Conservation (phyloP, 2,888 invertebrate species). For the Phania funesta region DNA sequence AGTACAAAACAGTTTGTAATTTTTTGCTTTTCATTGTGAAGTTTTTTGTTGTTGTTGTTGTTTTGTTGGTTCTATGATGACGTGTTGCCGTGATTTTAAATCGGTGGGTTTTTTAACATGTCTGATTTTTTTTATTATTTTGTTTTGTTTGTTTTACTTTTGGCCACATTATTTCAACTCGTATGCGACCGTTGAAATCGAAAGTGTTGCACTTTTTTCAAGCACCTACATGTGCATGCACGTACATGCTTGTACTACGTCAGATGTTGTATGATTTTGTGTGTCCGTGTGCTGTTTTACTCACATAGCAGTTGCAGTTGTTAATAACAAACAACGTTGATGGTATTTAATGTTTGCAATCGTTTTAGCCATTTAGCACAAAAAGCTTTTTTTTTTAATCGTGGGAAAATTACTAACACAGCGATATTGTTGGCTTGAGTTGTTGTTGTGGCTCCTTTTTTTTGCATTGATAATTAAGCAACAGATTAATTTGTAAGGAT, state of each 20-base stretch:
- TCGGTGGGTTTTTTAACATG: slow-evolving; percentile 49
- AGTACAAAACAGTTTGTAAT: slow-evolving; percentile 16
- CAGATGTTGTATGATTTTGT: neutral
- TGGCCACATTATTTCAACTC: slow-evolving; percentile 45
- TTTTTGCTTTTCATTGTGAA: neutral
- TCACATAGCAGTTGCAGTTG: slow-evolving; percentile 47
- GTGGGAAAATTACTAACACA: slow-evolving; percentile 61
- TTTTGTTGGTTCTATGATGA: slow-evolving; percentile 57
- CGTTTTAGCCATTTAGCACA: slow-evolving; percentile 49
- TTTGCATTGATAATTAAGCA: no score
- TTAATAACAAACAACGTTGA: slow-evolving; percentile 40
- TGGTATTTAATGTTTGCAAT: slow-evolving; percentile 51
- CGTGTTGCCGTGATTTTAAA: slow-evolving; percentile 64
- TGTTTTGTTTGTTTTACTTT: slow-evolving; percentile 46
- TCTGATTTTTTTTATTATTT: slow-evolving; percentile 11
- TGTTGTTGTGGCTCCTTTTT: no score
- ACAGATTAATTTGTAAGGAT: no score
- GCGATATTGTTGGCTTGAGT: neutral
- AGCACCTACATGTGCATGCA: slow-evolving; percentile 1
- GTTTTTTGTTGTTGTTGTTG: slow-evolving; percentile 1
- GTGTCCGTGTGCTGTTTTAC: neutral
- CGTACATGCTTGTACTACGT: neutral
- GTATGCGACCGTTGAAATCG: slow-evolving; percentile 52
- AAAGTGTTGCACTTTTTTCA: slow-evolving; percentile 63
- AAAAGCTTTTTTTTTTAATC: slow-evolving; percentile 40